Base-by-base conservation (phyloP, 53 echinoderm and acorn worm genomes). In the Holothuria leucospilota region DNA sequence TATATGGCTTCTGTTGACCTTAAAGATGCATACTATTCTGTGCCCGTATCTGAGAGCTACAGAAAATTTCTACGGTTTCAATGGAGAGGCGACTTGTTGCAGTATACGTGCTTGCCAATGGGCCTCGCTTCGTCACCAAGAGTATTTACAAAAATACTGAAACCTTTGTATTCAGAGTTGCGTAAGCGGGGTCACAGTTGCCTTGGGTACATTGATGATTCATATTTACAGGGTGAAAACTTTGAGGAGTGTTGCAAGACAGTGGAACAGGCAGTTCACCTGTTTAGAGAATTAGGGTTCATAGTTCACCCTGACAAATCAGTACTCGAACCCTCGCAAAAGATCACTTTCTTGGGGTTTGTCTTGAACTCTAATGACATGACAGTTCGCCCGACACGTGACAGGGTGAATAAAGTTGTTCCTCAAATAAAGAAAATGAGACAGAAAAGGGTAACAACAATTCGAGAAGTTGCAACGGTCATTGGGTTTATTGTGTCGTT, bases 1-100 rank as follows among this genome's bases (percentile, higher is more conserved):
- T 85, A 78, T 29, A 85, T 92, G 82, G 87, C 91, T 15, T 84
- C 84, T 20, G 68, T 91, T 42, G 85, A 92, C 29, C 60, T 88
- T 2, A 88, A 59, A 28, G 86, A 92, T 81, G 89, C 92, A 46
- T 92, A 92, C 49, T 92, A 92, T 71, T 78, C 88, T 59, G 89
- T 92, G 7, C 88, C 88, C 42, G 74, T 89, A 30, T 49, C 26
- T 23, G 28, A 26, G 20, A 34, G 40, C 2, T 39, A 74, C 51
- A 68, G 41, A 59, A 82, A 87, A 71, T 83, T 34, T 61, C 28
- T 91, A 13, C 39, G 42, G 24, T 90, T 91, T 75, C 3, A 26
- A 18, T 91, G 88, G 88, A 40, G 58, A 84, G 61, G 74, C n/a
- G n/a, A n/a, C n/a, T n/a, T n/a, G n/a, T n/a, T n/a, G n/a, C n/a